These are phyloP conservation scores for Oreochromis grahami DNA, from an alignment of 2,797 vertebrate species.

Conservation along the genomic window DNA sequence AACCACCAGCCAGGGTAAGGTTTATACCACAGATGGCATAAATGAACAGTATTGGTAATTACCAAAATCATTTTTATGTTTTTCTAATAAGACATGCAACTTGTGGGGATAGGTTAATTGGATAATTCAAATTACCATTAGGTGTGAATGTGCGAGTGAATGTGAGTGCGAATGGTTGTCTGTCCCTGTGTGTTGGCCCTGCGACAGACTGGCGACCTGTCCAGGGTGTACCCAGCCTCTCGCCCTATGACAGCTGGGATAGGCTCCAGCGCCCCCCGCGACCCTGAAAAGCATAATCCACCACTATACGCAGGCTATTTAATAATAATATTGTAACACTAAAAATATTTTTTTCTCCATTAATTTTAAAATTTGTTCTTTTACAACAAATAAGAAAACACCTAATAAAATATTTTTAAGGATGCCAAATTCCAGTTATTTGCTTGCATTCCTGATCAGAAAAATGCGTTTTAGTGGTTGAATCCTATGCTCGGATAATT, in stretches of 20 bases:
- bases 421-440: not conserved
- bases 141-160: too few species aligned
- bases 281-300: too few species aligned
- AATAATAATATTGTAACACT: not conserved
- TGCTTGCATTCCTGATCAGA: not conserved
- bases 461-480: not conserved
- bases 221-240: too few species aligned
- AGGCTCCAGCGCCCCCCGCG: too few species aligned
- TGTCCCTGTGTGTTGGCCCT: too few species aligned
- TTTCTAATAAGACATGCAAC: not conserved
- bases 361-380: not conserved
- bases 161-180: too few species aligned
- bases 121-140: too few species aligned
- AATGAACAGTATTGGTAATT: not conserved
- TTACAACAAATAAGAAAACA: not conserved
- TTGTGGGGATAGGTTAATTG: too few species aligned
- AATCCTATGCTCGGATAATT: not conserved
- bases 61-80: not conserved
- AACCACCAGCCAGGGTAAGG: not conserved
- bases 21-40: not conserved
- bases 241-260: too few species aligned
- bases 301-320: not conserved
- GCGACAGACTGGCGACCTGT: too few species aligned
- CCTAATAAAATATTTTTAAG: not conserved
- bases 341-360: not conserved